A percentile compares a stretch with the other conserved stretches of the same genome.
Conservation (phyloP, 2,113 vertebrate species). For the Lophius piscatorius region DNA sequence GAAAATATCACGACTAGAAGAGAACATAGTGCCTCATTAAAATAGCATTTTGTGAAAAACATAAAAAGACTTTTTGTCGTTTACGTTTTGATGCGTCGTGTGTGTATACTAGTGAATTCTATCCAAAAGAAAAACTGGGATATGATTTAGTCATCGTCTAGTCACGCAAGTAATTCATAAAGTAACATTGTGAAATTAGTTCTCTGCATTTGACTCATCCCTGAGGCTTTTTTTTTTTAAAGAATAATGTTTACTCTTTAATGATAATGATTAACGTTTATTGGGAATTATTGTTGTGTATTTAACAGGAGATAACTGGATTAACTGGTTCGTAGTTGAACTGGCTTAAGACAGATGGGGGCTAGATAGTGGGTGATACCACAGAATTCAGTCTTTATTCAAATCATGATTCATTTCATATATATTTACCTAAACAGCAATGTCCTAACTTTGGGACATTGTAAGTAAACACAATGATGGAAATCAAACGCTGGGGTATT, state of each 20-base stretch:
- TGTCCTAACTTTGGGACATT: not conserved
- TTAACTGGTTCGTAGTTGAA: not conserved
- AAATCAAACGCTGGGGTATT: conserved; percentile 39
- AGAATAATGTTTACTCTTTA: too few relatives aligned
- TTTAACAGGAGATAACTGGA: not conserved
- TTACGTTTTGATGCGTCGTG: not conserved
- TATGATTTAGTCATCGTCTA: too few relatives aligned
- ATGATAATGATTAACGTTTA: too few relatives aligned
- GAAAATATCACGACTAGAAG: conserved; percentile 4
- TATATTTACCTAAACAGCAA: not conserved
- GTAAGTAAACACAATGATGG: conserved; percentile 6
- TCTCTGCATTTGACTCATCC: too few relatives aligned
- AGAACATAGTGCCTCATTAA: not conserved
- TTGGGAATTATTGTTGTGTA: too few relatives aligned
- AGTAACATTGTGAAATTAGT: too few relatives aligned
- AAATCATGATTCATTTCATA: not conserved
- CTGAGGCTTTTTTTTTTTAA: too few relatives aligned
- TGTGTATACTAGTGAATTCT: not conserved
- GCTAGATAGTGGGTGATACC: too few relatives aligned
- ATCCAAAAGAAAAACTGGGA: not conserved
- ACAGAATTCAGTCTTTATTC: not conserved
- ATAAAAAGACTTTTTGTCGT: not conserved
- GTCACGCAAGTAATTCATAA: too few relatives aligned
- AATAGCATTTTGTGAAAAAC: not conserved
- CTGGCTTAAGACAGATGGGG: not conserved